A percentile compares a stretch with the other conserved stretches of the same genome.
These are phyloP conservation scores for Sebastes taczanowskii DNA, from an alignment of 2,797 vertebrate species.

Conservation along the genomic window DNA sequence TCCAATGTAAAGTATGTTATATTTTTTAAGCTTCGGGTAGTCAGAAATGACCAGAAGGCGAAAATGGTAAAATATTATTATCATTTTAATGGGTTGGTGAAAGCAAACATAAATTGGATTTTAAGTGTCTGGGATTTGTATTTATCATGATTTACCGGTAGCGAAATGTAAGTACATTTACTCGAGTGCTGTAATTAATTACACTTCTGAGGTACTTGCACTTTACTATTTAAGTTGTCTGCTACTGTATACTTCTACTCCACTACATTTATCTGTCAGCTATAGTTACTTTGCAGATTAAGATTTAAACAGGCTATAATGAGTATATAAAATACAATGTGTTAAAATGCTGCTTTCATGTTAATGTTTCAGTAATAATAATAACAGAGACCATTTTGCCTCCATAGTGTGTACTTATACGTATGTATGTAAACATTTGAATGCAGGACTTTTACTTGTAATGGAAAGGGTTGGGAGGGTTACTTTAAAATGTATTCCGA, in stretches of 20 bases:
- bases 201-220: neutral
- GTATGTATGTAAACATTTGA: too few species aligned
- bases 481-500: too few species aligned
- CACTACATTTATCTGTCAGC: neutral
- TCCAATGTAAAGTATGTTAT: neutral
- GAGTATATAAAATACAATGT: neutral
- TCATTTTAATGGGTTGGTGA: neutral
- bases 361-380: neutral
- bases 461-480: too few species aligned
- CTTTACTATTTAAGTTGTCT: neutral
- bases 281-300: neutral
- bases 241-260: neutral
- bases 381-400: neutral
- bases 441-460: too few species aligned
- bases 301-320: neutral
- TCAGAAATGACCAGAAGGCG: neutral
- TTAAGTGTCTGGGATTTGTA: neutral
- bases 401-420: too few species aligned
- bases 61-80: neutral
- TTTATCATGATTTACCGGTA: neutral
- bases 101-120: neutral
- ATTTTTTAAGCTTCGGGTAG: neutral
- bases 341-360: neutral
- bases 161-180: neutral
- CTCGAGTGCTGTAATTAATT: neutral